Percentiles rank a stretch among this genome's conserved stretches.
Evolutionary conservation across 2,113 vertebrate species (phyloP).

Genomic region (Agelaius phoeniceus): DNA sequence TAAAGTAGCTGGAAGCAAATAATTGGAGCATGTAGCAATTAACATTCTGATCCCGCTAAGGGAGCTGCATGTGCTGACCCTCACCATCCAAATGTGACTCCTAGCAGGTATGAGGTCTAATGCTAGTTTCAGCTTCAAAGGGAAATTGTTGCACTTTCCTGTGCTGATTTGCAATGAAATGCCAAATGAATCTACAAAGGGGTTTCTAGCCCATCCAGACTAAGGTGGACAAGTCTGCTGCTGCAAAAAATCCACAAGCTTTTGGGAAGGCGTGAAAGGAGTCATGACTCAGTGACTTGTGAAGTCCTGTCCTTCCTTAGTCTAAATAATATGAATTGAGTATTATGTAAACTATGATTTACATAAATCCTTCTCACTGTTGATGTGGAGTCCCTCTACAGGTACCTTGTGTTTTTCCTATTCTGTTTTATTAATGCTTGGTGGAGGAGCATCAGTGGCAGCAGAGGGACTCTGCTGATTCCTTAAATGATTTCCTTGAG

Average conservation of each 20-base stretch:
- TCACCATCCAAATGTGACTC: neutral
- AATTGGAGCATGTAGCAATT: conserved; percentile 35
- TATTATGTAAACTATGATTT: neutral
- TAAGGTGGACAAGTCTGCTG: neutral
- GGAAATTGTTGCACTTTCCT: neutral
- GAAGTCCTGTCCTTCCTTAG: neutral
- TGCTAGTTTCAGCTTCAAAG: neutral
- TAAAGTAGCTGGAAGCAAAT: conserved; percentile 34
- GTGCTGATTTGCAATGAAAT: neutral
- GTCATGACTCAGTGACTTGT: neutral
- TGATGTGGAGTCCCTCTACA: neutral
- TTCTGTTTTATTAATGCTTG: neutral
- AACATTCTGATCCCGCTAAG: conserved; percentile 6
- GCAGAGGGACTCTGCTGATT: neutral
- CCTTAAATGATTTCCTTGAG: neutral
- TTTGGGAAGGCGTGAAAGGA: neutral
- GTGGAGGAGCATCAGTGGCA: neutral
- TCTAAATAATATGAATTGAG: neutral
- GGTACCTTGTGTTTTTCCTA: neutral
- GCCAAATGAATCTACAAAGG: neutral
- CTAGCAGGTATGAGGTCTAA: neutral
- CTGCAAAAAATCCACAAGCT: neutral
- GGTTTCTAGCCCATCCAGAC: neutral
- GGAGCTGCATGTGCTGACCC: neutral
- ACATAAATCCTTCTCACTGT: neutral